Conservation (phyloP, 2,797 vertebrate genomes). For the Tachyglossus aculeatus region DNA sequence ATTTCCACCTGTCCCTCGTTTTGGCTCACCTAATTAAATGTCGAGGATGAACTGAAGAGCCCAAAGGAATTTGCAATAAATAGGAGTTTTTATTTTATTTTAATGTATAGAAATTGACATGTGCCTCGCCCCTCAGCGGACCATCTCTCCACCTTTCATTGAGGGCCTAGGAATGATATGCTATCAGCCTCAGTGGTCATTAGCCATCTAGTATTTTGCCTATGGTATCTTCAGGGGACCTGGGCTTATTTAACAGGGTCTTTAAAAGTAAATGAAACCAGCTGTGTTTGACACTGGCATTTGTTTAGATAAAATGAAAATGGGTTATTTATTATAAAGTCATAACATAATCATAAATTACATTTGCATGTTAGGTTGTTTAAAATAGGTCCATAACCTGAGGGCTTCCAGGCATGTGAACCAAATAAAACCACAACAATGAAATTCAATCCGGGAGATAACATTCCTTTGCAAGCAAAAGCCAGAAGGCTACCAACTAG, state of each 20-base stretch:
- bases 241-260: constrained; percentile 1
- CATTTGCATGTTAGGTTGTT: background rate
- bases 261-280: constrained; percentile 1
- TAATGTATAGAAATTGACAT: background rate
- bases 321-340: too few species aligned
- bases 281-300: background rate
- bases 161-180: background rate
- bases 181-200: background rate
- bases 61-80: background rate
- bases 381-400: background rate
- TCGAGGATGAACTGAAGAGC: background rate
- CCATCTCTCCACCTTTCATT: background rate
- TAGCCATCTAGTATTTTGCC: background rate
- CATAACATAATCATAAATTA: too few species aligned
- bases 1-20: constrained; percentile 12
- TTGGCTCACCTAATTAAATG: constrained; percentile 6
- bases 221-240: background rate
- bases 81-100: background rate
- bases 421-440: background rate
- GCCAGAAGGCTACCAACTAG: too few species aligned
- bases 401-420: background rate
- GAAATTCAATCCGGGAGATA: background rate
- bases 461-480: too few species aligned
- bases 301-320: constrained; percentile 3
- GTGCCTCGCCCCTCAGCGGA: background rate